These are phyloP conservation scores for Rotaria macrura DNA, from an alignment of 2,888 invertebrate genomes.

Conservation along the genomic window DNA sequence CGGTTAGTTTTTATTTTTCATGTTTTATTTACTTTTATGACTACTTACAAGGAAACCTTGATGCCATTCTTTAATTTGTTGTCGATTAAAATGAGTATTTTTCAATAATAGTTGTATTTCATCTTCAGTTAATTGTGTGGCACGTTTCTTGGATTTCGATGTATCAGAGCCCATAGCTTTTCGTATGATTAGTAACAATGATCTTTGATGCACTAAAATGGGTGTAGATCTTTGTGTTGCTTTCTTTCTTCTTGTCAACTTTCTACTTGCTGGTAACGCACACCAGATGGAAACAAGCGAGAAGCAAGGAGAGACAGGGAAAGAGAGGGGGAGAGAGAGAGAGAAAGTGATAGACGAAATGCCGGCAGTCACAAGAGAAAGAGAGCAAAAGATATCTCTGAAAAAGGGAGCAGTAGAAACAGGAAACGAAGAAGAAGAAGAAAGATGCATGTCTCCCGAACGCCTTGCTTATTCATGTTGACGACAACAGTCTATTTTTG, in stretches of 20 bases:
- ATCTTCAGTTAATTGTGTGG: constrained; percentile 29
- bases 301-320: no score
- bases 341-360: not conserved
- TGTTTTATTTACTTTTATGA: not conserved
- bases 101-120: constrained; percentile 27
- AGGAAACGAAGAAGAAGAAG: not conserved
- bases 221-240: not conserved
- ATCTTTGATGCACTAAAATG: no score
- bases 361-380: not conserved
- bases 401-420: not conserved
- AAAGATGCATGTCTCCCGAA: not conserved
- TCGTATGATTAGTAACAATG: no score
- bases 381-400: not conserved
- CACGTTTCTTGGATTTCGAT: not conserved
- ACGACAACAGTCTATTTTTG: not conserved
- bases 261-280: not conserved
- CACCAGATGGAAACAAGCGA: not conserved
- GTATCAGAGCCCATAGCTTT: not conserved
- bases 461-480: not conserved
- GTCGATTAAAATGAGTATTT: constrained; percentile 33
- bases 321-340: no score
- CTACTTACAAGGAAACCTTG: constrained; percentile 30
- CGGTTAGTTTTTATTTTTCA: not conserved
- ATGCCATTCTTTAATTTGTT: constrained; percentile 34
- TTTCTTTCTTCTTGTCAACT: not conserved